phyloP scores from a whole-genome alignment of 2,113 vertebrate genomes.

The Potamarius usumacintae region DNA sequence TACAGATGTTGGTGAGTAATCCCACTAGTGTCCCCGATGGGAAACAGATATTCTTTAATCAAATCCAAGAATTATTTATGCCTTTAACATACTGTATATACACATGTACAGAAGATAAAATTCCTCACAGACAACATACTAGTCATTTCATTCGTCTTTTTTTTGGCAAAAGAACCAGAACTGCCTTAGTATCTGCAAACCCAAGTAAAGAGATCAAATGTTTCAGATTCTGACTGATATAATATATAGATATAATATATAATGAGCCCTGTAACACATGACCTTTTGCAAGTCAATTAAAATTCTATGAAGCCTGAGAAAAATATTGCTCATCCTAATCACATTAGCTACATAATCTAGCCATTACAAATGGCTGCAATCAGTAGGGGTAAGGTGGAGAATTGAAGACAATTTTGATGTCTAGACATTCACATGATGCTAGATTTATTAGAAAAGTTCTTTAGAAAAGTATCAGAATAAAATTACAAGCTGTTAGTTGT shows the following conservation, averaged over 20 bases:
- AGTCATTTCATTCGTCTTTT: not conserved
- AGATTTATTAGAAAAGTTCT: not conserved
- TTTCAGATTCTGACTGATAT: not conserved
- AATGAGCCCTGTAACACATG: not conserved
- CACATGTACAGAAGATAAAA: not conserved
- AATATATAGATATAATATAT: no score
- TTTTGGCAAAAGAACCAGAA: not conserved
- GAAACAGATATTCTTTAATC: no score
- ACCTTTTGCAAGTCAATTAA: not conserved
- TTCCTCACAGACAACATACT: not conserved
- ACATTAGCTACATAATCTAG: conserved; percentile 3
- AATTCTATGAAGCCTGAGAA: not conserved
- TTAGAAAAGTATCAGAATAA: not conserved
- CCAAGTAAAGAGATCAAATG: not conserved
- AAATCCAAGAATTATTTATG: no score
- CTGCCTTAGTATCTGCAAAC: not conserved
- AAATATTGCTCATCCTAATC: conserved; percentile 5
- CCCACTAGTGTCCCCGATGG: no score
- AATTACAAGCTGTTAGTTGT: not conserved
- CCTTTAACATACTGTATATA: not conserved
- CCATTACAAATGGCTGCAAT: not conserved
- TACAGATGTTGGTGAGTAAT: no score
- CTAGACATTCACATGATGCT: not conserved
- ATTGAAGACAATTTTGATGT: conserved; percentile 10
- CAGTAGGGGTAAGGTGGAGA: not conserved